These are phyloP conservation scores for Lepisosteus oculatus DNA, from an alignment of 2,113 vertebrate genomes.

Conservation along the genomic window DNA sequence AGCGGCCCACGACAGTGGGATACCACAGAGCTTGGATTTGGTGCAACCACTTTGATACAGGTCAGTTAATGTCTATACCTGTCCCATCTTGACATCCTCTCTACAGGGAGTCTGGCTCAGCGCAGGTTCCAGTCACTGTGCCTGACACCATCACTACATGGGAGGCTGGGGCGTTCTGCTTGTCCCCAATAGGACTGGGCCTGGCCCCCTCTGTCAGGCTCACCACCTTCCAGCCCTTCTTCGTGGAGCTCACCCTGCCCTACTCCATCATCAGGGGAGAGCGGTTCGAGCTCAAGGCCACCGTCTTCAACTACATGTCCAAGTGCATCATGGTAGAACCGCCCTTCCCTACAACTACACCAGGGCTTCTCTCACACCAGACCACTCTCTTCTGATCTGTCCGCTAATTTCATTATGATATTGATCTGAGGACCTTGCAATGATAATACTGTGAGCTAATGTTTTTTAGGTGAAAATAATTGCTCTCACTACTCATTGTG, in stretches of 20 bases:
- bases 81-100: constrained; percentile 5
- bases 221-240: constrained; percentile 81
- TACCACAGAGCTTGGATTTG: neutral
- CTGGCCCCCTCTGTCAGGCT: constrained; percentile 69
- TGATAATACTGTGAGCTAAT: no score
- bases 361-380: no score
- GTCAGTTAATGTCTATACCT: neutral
- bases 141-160: constrained; percentile 88
- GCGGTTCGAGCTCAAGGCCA: constrained; percentile 77
- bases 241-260: constrained; percentile 77
- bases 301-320: constrained; percentile 74
- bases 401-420: no score
- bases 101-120: constrained; percentile 62
- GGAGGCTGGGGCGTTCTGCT: constrained; percentile 77
- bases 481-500: no score
- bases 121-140: constrained; percentile 55
- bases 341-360: no score
- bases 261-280: constrained; percentile 83
- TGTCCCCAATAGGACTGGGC: constrained; percentile 70
- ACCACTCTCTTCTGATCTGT: no score
- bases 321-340: constrained; percentile 74
- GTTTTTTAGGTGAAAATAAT: no score
- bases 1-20: no score
- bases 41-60: neutral
- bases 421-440: no score